Evolutionary conservation across 64 coral and sea anemone genomes (phyloP).

Genomic region (Hydrozoanthus tunicans): DNA sequence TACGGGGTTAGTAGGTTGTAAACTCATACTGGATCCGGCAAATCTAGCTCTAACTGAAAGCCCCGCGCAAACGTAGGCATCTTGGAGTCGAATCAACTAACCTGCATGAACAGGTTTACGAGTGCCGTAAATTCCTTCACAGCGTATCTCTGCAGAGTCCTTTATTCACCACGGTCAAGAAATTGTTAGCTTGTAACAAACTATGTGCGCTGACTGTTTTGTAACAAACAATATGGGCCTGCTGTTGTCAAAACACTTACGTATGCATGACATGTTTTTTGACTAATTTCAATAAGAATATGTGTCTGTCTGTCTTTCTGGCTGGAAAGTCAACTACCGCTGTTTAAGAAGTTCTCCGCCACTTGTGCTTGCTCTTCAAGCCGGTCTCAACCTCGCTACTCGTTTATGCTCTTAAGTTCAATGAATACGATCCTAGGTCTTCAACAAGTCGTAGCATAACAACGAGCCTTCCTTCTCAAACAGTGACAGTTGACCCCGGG

Average conservation of each 20-base stretch:
- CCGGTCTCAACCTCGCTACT: background rate
- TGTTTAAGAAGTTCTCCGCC: background rate
- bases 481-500: too few relatives aligned
- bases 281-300: background rate
- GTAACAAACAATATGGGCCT: slow-evolving; percentile 26
- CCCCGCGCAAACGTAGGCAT: too few relatives aligned
- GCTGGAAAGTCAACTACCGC: background rate
- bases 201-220: slow-evolving; percentile 12
- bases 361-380: background rate
- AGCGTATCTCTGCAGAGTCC: slow-evolving; percentile 7
- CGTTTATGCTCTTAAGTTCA: background rate
- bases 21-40: background rate
- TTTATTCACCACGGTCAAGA: background rate
- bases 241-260: background rate
- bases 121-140: slow-evolving; percentile 1
- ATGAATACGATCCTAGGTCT: background rate
- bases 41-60: background rate
- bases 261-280: slow-evolving; percentile 3
- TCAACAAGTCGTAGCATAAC: too few relatives aligned
- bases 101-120: background rate
- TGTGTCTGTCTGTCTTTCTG: background rate
- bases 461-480: background rate
- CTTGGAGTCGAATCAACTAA: background rate
- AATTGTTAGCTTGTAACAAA: background rate
- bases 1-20: too few relatives aligned